Conservation (phyloP, 2,797 vertebrate genomes). For the Karalla daura region DNA sequence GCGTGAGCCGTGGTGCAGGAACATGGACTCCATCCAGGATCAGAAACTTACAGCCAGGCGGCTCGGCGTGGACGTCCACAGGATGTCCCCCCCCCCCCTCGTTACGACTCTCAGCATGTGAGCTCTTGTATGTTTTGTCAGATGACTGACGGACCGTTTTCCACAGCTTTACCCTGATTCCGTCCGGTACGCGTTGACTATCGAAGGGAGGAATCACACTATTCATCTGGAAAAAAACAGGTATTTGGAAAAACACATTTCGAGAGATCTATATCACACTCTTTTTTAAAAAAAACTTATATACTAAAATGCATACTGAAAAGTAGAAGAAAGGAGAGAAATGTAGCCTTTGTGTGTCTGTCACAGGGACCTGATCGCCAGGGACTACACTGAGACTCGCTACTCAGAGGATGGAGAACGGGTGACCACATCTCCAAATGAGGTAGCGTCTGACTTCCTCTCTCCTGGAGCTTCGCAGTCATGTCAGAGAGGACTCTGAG, state of each 20-base stretch:
- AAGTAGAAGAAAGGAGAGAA: not conserved
- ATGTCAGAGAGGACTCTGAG: too few species aligned
- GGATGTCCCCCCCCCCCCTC: too few species aligned
- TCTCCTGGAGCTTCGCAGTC: too few species aligned
- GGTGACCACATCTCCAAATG: conserved; percentile 70
- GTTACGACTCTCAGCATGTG: too few species aligned
- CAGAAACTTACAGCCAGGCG: too few species aligned
- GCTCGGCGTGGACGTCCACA: too few species aligned
- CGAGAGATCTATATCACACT: too few species aligned
- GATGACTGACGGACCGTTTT: not conserved
- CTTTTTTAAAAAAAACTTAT: too few species aligned
- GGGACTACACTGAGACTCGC: conserved; percentile 84
- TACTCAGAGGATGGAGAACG: conserved; percentile 81
- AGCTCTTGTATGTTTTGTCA: too few species aligned
- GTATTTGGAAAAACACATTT: conserved; percentile 64
- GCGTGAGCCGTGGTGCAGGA: not conserved
- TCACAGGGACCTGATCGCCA: conserved; percentile 85
- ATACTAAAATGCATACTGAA: not conserved
- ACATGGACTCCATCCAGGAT: not conserved
- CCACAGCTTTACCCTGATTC: conserved; percentile 81
- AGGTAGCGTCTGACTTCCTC: conserved; percentile 75
- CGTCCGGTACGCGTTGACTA: conserved; percentile 79
- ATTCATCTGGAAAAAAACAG: conserved; percentile 89
- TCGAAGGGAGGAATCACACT: conserved; percentile 81
- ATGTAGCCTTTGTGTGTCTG: not conserved